Base-by-base conservation (phyloP, 2,113 vertebrate genomes). In the Phyllopteryx taeniolatus region DNA sequence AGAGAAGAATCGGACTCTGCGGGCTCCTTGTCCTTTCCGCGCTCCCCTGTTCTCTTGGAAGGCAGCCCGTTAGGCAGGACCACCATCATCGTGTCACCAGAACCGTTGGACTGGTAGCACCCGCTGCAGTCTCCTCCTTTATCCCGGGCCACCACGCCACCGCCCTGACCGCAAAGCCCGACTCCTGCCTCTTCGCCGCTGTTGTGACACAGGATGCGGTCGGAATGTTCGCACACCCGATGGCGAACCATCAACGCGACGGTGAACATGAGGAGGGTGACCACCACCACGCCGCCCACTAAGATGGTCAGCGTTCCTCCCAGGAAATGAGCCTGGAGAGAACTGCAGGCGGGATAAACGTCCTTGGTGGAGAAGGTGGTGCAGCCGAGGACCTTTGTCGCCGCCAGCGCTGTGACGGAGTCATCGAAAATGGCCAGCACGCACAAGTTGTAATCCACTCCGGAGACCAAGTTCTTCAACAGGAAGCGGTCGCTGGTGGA, bases 161-260 rank as follows among this genome's bases (percentile, higher is more conserved):
- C 87, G 10, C 86, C 74, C 60, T 88, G 89, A 75, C 92, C 92
- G 46, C 89, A 89, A 57, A 83, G 78, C 22, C 85, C 90, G 0
- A 78, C 81, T 39, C 85, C 89, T 22, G 82, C 87, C 67, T 89
- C 89, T 0, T 57, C 73, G 77, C 84, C 86, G 62, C 83, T 11
- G 47, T 54, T 83, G 74, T 87, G 84, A 59, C 85, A 87, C 17
- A 88, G 79, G 2, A 80, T 71, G 67, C 86, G 86, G 61, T 87
- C 82, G 0, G 74, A 76, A 1, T 90, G 86, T 14, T 93, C 92
- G 74, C 95, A 95, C 63, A 94, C 93, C 17, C 94, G 93, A 81
- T 95, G 94, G 79, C 94, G 93, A 77, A 96, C 94, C 94, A 96
- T 95, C 88, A 96, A 93, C 63, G 92, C 93, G 76, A 96, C 95